Base-by-base conservation (phyloP, 2,888 invertebrate species). In the Cantharis nigra region DNA sequence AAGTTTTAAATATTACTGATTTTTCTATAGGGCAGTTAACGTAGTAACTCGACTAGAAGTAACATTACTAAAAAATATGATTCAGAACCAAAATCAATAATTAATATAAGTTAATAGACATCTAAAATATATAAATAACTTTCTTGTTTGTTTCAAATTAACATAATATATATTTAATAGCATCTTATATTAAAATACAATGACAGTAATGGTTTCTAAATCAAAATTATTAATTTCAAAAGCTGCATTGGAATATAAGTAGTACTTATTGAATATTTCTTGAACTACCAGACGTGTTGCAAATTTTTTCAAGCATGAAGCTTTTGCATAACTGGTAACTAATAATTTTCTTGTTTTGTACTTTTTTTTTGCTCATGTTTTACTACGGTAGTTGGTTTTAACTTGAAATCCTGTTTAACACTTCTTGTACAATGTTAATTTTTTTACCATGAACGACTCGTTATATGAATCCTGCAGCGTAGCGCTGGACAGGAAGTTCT, bases 401-500 rank as follows among this genome's bases (percentile, higher is more conserved):
- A 67, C 13, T 23, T 13, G 65, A 67, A 26, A 67, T 64, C 26
- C 20, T 67, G 65, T 67, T 67, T 23, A 67, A 23, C 65, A 67
- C 65, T 67, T 26, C 26, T 67, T 67, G 23, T 67, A 67, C 65
- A 67, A 67, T 67, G 65, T 20, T 67, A 67, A 67, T 67, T 23
- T 13, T 65, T 67, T 67, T 16, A 23, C 26, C 65, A 67, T 11
- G 65, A 23, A 67, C 65, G 13, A 26, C 65, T 67, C 26, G 65
- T 67, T 67, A 67, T 23, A 14, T 67, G 26, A 67, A 67, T 67
- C 65, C 65, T 67, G 23, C 23, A 26, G 65, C 65, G 65, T 67
- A 23, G 23, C 65, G 65, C 23, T 23, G 23, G 16, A 73, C 72
- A 73, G 72, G 72, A 73, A 73, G 72, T 67, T 67, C 70, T 69